Percentiles rank a stretch among this genome's conserved stretches.
Conservation (phyloP, 2,797 vertebrate species). For the Oreonectes daqikongensis region DNA sequence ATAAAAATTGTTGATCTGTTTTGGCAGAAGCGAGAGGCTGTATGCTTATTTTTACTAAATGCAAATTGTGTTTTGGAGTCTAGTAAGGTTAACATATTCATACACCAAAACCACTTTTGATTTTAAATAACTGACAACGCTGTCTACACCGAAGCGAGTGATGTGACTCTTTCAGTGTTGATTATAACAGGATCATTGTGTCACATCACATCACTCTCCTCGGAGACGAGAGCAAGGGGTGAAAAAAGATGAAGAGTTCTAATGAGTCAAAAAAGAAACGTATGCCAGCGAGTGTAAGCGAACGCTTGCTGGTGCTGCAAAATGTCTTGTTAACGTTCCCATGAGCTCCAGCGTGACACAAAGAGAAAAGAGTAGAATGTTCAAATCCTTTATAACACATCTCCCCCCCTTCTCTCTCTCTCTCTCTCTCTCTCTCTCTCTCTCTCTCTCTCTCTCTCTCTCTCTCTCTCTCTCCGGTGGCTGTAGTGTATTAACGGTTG, state of each 20-base stretch:
- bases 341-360: conserved; percentile 2
- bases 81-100: too few relatives aligned
- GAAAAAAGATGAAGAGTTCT: conserved; percentile 1
- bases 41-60: too few relatives aligned
- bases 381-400: not conserved
- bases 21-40: too few relatives aligned
- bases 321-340: conserved; percentile 8
- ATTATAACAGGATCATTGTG: conserved; percentile 6
- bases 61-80: too few relatives aligned
- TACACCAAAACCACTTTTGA: too few relatives aligned
- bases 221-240: conserved; percentile 36
- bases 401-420: not conserved
- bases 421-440: not conserved
- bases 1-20: too few relatives aligned
- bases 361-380: conserved; percentile 1
- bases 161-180: not conserved
- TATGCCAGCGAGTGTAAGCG: not conserved
- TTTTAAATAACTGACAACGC: not conserved
- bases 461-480: not conserved
- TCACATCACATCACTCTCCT: not conserved
- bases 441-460: not conserved
- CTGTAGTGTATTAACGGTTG: not conserved
- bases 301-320: conserved; percentile 19
- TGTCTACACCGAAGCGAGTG: not conserved
- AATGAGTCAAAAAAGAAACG: conserved; percentile 31